A percentile compares a stretch with the other conserved stretches of the same genome.
Conservation (phyloP, 2,113 vertebrate species). For the Electrona antarctica region DNA sequence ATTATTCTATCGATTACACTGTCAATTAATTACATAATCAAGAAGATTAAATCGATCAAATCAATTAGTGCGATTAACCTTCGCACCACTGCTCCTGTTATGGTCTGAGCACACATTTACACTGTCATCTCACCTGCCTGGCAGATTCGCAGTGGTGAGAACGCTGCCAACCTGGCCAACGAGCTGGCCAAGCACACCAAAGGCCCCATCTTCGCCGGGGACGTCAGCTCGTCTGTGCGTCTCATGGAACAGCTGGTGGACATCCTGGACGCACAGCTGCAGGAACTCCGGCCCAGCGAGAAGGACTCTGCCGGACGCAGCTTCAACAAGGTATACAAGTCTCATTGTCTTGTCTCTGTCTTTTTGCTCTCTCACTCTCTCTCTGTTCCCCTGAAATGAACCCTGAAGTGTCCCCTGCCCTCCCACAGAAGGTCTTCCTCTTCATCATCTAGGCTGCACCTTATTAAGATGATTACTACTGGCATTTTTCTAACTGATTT, state of each 20-base stretch:
- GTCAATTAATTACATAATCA: too few relatives aligned
- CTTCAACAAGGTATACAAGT: slow-evolving; percentile 91
- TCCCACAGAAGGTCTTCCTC: not conserved
- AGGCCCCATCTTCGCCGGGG: slow-evolving; percentile 92
- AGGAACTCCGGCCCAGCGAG: slow-evolving; percentile 92
- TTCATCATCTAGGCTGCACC: not conserved
- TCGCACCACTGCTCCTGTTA: too few relatives aligned
- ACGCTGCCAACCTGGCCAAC: slow-evolving; percentile 95
- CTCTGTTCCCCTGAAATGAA: not conserved
- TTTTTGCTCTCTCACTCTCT: too few relatives aligned
- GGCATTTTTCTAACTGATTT: not conserved
- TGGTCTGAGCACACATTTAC: not conserved
- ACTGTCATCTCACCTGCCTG: slow-evolving; percentile 26
- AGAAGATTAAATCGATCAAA: too few relatives aligned
- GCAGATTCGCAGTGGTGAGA: slow-evolving; percentile 97
- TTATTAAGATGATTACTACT: not conserved
- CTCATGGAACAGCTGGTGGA: slow-evolving; percentile 98
- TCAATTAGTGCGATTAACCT: too few relatives aligned
- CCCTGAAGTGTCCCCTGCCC: not conserved
- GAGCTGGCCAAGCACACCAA: slow-evolving; percentile 98
- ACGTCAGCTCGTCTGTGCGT: slow-evolving; percentile 93
- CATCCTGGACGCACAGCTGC: slow-evolving; percentile 96
- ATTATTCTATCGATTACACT: too few relatives aligned
- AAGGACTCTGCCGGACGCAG: slow-evolving; percentile 91
- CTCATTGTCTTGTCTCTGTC: too few relatives aligned